Percentiles rank a stretch among this genome's conserved stretches.
phyloP scores from a whole-genome alignment of 2,888 invertebrate genomes.

The Spatulosminthurus flaviceps region DNA sequence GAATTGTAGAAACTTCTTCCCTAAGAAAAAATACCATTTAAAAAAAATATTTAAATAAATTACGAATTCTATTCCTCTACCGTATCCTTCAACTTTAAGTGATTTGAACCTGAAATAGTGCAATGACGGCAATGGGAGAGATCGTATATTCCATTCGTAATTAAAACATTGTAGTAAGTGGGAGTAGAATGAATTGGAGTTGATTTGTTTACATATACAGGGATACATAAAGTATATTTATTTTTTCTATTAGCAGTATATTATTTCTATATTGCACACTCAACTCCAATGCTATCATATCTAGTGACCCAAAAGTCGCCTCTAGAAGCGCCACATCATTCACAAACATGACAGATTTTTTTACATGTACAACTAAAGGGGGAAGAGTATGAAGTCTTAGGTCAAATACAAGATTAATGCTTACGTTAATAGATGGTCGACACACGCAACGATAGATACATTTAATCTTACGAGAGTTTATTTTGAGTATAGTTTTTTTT shows the following conservation, averaged over 20 bases:
- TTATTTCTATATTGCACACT: no score
- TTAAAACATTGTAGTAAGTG: no score
- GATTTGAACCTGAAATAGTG: slow-evolving; percentile 11
- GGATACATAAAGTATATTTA: no score
- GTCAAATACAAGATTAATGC: slow-evolving; percentile 28
- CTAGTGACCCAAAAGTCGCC: neutral
- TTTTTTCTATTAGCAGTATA: no score
- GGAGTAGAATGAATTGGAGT: no score
- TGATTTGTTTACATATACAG: no score
- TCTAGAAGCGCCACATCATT: slow-evolving; percentile 8
- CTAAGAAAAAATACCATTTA: neutral
- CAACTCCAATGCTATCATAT: neutral
- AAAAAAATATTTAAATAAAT: neutral
- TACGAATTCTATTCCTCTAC: neutral
- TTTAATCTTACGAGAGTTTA: neutral
- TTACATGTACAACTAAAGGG: neutral
- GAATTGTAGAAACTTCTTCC: neutral
- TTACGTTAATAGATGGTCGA: slow-evolving; percentile 24
- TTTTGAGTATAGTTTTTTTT: slow-evolving; percentile 1
- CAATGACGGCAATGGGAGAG: neutral
- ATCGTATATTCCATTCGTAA: no score
- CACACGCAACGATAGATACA: neutral
- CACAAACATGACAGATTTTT: neutral
- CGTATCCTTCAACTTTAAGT: slow-evolving; percentile 10
- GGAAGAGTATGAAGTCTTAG: slow-evolving; percentile 24